Evolutionary conservation across 2,888 invertebrate species (phyloP).

Genomic region (Troides oblongomaculatus): DNA sequence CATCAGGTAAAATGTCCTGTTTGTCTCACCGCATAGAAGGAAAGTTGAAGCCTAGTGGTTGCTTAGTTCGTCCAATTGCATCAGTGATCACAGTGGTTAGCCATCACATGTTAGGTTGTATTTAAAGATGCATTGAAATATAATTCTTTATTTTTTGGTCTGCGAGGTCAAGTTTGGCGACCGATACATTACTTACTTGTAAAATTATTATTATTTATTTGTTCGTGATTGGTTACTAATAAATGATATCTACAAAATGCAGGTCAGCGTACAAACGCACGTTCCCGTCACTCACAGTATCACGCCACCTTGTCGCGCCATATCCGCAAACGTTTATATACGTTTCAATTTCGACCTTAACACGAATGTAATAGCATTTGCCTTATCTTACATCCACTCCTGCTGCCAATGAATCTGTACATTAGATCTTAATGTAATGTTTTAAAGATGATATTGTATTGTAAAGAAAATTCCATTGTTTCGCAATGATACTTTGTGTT

Average conservation of each 20-base stretch:
- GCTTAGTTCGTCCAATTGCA: too few species aligned
- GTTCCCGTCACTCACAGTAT: slow-evolving; percentile 54
- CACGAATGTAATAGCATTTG: slow-evolving; percentile 4
- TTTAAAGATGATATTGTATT: slow-evolving; percentile 7
- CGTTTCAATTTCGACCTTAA: slow-evolving; percentile 32
- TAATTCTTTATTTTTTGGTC: too few species aligned
- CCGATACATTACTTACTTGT: neutral
- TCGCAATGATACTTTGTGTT: slow-evolving; percentile 11
- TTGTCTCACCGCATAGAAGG: too few species aligned
- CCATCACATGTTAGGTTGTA: too few species aligned
- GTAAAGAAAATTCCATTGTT: slow-evolving; percentile 28
- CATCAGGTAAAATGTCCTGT: too few species aligned
- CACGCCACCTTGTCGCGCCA: slow-evolving; percentile 59
- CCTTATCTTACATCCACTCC: neutral
- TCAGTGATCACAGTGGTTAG: too few species aligned
- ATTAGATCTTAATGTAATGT: neutral
- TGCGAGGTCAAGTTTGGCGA: too few species aligned
- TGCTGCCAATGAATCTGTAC: neutral
- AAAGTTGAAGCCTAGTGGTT: too few species aligned
- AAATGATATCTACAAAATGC: slow-evolving; percentile 41
- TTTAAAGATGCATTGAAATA: too few species aligned
- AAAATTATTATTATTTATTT: neutral
- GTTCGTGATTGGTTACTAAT: neutral
- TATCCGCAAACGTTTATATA: slow-evolving; percentile 37
- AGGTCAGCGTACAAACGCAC: slow-evolving; percentile 65